Evolutionary conservation across 2,888 invertebrate genomes (phyloP).

Genomic region (Sarcophaga carnaria): DNA sequence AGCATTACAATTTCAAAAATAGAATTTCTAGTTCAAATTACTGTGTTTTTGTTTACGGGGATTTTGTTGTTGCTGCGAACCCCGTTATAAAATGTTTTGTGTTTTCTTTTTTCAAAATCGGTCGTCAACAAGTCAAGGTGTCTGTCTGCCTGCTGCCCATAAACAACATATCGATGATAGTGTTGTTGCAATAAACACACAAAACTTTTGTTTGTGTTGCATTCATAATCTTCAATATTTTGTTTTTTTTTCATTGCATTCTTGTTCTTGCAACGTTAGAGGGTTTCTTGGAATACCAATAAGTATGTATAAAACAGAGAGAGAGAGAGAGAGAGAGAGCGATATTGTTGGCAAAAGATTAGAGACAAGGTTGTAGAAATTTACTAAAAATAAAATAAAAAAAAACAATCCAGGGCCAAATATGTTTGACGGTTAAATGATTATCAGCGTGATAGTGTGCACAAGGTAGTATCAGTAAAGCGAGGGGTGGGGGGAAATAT

Average conservation of each 20-base stretch:
- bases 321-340: too few relatives aligned
- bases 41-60: conserved; percentile 11
- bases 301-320: background rate
- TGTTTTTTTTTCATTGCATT: conserved; percentile 8
- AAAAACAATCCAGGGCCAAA: too few relatives aligned
- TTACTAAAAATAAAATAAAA: too few relatives aligned
- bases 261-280: conserved; percentile 30
- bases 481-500: too few relatives aligned
- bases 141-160: conserved; percentile 16
- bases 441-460: too few relatives aligned
- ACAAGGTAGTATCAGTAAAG: too few relatives aligned
- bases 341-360: conserved; percentile 29
- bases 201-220: background rate
- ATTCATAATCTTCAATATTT: background rate
- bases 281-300: conserved; percentile 46
- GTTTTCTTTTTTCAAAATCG: conserved; percentile 2
- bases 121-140: conserved; percentile 55
- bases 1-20: too few relatives aligned
- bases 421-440: too few relatives aligned
- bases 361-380: conserved; percentile 52
- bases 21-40: conserved; percentile 55
- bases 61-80: background rate
- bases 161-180: background rate
- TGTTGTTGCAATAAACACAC: background rate
- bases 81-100: background rate